Evolutionary conservation across 2,797 vertebrate species (phyloP).

Genomic region (Alca torda): DNA sequence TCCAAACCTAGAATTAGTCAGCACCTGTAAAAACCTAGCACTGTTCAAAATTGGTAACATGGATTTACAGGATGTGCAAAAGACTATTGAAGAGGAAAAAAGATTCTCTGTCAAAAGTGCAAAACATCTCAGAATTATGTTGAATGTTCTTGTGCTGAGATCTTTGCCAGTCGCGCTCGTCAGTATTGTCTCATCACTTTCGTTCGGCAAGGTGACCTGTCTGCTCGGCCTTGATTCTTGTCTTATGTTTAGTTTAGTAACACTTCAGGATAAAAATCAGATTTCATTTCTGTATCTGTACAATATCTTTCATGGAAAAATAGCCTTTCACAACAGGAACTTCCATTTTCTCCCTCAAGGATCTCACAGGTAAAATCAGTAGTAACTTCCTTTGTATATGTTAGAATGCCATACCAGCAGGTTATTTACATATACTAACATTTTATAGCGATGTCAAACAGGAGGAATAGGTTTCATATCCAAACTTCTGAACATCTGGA

Average conservation of each 20-base stretch:
- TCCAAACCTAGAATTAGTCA: neutral
- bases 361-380: neutral
- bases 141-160: neutral
- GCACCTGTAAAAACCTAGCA: neutral
- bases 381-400: accelerated
- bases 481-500: neutral
- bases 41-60: neutral
- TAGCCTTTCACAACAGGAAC: neutral
- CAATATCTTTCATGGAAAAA: neutral
- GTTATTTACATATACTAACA: neutral
- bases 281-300: neutral
- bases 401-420: neutral
- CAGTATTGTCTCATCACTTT: neutral
- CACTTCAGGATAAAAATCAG: neutral
- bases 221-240: neutral
- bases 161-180: neutral
- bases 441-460: neutral
- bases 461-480: neutral
- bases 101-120: neutral
- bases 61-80: neutral
- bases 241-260: neutral
- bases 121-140: neutral
- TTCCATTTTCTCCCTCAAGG: neutral
- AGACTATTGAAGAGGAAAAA: neutral
- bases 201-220: neutral